These are phyloP conservation scores for Drosophila affinis DNA, from an alignment of 2,888 invertebrate genomes.

Conservation along the genomic window DNA sequence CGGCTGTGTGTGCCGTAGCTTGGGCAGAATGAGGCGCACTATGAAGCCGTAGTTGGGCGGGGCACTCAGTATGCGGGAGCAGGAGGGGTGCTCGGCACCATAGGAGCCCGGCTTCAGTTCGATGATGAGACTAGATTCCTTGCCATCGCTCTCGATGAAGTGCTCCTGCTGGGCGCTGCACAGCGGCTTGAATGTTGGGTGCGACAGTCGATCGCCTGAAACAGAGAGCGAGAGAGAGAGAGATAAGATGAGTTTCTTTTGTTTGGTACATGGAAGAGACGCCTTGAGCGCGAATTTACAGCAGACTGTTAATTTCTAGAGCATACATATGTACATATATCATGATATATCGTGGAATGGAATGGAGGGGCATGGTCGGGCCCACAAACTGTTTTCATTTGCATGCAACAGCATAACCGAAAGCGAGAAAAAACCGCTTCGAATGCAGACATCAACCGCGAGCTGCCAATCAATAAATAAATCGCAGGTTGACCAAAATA, in stretches of 20 bases:
- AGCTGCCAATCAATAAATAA: constrained; percentile 47
- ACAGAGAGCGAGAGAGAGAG: constrained; percentile 20
- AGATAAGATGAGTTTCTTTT: constrained; percentile 2
- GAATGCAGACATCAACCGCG: constrained; percentile 36
- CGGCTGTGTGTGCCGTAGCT: constrained; percentile 68
- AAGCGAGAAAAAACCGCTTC: constrained; percentile 23
- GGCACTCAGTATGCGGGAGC: constrained; percentile 81
- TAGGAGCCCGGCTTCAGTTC: constrained; percentile 80
- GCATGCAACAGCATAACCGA: constrained; percentile 21
- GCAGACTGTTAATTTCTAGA: constrained; percentile 48
- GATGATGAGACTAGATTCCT: constrained; percentile 83
- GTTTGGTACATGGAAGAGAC: constrained; percentile 26
- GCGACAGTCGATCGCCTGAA: constrained; percentile 78
- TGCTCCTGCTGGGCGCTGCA: constrained; percentile 82
- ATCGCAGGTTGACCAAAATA: constrained; percentile 22
- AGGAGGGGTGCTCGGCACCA: constrained; percentile 69
- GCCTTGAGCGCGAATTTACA: constrained; percentile 47
- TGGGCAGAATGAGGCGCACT: constrained; percentile 82
- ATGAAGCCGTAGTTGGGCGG: constrained; percentile 83
- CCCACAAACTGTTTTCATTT: neutral
- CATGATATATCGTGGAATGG: neutral
- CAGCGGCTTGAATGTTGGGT: constrained; percentile 81
- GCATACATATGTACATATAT: constrained; percentile 20
- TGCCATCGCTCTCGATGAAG: constrained; percentile 82
- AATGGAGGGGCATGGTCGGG: neutral